phyloP scores from a whole-genome alignment of 2,797 vertebrate genomes.

The Urosaurus nigricauda region DNA sequence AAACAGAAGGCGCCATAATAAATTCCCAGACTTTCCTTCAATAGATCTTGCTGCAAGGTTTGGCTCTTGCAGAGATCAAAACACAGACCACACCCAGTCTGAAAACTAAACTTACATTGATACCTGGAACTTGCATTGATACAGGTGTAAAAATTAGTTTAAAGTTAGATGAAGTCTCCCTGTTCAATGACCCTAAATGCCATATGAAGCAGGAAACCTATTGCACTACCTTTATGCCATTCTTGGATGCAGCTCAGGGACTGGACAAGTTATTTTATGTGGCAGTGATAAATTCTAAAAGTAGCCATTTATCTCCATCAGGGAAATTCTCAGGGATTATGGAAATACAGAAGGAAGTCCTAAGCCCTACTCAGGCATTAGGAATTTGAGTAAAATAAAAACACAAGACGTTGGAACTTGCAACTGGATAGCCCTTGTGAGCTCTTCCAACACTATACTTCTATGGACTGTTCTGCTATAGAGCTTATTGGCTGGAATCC shows the following conservation, averaged over 20 bases:
- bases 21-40: constrained; percentile 33
- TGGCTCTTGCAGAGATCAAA: constrained; percentile 6
- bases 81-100: not conserved
- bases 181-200: not conserved
- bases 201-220: not conserved
- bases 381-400: too few species aligned
- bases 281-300: not conserved
- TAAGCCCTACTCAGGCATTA: too few species aligned
- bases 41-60: constrained; percentile 1
- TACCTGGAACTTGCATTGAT: not conserved
- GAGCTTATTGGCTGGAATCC: too few species aligned
- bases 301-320: not conserved
- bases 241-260: not conserved
- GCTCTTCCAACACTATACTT: too few species aligned
- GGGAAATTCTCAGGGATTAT: not conserved
- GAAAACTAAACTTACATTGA: not conserved
- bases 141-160: not conserved
- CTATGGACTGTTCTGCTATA: too few species aligned
- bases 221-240: not conserved
- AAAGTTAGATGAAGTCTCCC: too few species aligned
- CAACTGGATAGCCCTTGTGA: too few species aligned
- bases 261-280: not conserved
- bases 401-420: too few species aligned
- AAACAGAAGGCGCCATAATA: constrained; percentile 25
- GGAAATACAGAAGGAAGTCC: not conserved